These are phyloP conservation scores for Fringilla coelebs DNA, from an alignment of 2,797 vertebrate species.

Conservation along the genomic window DNA sequence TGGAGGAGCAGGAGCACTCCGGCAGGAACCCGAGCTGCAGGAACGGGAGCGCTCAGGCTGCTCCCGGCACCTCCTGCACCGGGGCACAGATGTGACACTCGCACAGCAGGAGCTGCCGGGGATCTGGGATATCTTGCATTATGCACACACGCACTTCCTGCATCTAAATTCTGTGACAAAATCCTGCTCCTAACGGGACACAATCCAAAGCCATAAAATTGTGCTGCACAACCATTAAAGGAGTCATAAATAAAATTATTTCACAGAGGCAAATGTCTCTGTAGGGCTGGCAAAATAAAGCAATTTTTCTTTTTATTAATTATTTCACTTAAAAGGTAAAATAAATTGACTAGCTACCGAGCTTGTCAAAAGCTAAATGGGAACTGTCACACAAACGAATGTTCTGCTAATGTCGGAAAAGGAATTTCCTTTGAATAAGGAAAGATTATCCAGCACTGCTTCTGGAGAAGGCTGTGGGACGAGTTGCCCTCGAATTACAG, in stretches of 20 bases:
- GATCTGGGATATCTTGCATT: neutral
- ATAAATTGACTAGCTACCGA: constrained; percentile 1
- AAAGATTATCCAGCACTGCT: neutral
- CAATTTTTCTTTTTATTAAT: neutral
- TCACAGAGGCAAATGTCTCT: neutral
- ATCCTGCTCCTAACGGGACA: neutral
- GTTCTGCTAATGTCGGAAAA: neutral
- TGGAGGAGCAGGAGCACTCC: no score
- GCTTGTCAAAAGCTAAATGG: constrained; percentile 29
- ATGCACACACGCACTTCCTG: neutral
- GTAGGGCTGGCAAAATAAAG: neutral
- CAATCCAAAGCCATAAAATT: neutral
- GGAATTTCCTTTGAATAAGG: neutral
- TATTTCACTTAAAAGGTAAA: constrained; percentile 29
- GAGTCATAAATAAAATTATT: constrained; percentile 21
- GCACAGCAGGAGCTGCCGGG: neutral
- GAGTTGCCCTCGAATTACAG: neutral
- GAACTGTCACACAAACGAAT: constrained; percentile 3
- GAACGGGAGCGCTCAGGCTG: no score
- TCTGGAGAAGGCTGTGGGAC: neutral
- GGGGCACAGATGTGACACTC: neutral
- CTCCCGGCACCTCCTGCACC: no score
- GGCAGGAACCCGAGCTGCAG: no score
- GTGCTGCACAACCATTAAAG: neutral
- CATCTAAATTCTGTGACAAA: neutral